Base-by-base conservation (phyloP, 1,140 invertebrate species). In the Pseudomyrmex gracilis region DNA sequence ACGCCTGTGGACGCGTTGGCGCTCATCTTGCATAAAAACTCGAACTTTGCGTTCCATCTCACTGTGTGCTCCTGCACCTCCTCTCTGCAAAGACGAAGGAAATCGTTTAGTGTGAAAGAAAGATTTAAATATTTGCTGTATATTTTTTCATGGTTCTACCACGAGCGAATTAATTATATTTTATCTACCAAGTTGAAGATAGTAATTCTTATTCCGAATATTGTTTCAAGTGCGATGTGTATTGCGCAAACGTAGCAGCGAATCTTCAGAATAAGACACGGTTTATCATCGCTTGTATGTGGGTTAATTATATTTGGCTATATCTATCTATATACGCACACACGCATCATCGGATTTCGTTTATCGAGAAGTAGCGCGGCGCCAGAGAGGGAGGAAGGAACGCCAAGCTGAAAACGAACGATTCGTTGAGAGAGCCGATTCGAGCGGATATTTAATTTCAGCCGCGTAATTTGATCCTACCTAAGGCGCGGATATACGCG, bases 21-120 rank as follows among this genome's bases (percentile, higher is more conserved):
- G 92, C 97, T 98, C 97, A 99, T 99, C 95, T 99, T 99, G 95
- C 98, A 99, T 71, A 97, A 96, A 94, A 99, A 99, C 88, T 96
- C 96, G 94, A 99, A 99, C 87, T 96, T 96, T 12, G 97, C 97
- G 91, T 97, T 96, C 98, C 99, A 99, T 92, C 96, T 96, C 58
- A 99, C 98, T 87, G 97, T 96, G 95, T 99, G 98, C 91, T 99
- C 98, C 82, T 96, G 95, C 55, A 99, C 98, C 94, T 99, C 98
- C 94, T 98, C 97, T 91, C 99, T 99, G 91, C 86, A 70, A 74
- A 80, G 2, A 77, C 20, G 17, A 12, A n/a, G 34, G n/a, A 24
- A 34, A 34, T 34, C 17, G 15, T 58, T 49, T 58, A 34, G 34
- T 34, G 5, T 34, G 34, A 2, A n/a, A n/a, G 34, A 34, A 34